These are phyloP conservation scores for Lanistes nyassanus DNA, from an alignment of 1,140 invertebrate genomes.

Conservation along the genomic window DNA sequence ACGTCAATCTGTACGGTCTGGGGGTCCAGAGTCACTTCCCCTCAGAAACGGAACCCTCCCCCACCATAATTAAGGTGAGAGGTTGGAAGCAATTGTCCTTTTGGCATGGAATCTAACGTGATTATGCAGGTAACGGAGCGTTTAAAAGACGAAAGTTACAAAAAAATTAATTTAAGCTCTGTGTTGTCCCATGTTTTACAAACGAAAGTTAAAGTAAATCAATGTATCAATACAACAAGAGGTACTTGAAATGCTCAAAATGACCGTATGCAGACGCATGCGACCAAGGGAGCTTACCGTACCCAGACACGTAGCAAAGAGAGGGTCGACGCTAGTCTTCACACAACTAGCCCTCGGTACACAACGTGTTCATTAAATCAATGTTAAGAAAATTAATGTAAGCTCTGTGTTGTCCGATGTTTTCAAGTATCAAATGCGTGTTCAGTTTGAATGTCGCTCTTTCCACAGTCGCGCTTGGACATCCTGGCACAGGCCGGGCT, in stretches of 20 bases:
- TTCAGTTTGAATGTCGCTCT: background rate
- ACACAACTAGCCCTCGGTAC: too few species aligned
- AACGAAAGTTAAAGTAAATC: too few species aligned
- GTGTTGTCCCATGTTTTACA: background rate
- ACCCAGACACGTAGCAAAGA: too few species aligned
- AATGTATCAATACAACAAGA: too few species aligned
- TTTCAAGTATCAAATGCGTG: background rate
- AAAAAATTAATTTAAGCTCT: background rate
- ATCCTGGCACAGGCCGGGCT: constrained; percentile 25
- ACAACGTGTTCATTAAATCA: too few species aligned
- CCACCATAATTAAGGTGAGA: constrained; percentile 25
- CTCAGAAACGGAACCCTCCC: constrained; percentile 10
- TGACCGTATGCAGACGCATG: too few species aligned
- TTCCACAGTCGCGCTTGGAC: constrained; percentile 22
- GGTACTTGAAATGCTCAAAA: too few species aligned
- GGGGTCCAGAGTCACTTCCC: constrained; percentile 9
- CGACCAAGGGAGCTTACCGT: too few species aligned
- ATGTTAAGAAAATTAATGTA: too few species aligned
- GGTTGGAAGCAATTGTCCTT: too few species aligned
- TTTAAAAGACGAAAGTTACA: background rate
- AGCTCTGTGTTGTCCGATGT: too few species aligned
- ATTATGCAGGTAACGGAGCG: background rate
- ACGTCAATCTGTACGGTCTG: background rate
- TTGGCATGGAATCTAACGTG: background rate
- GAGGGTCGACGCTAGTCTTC: too few species aligned